phyloP scores from a whole-genome alignment of 2,113 vertebrate genomes.

The Ondatra zibethicus region DNA sequence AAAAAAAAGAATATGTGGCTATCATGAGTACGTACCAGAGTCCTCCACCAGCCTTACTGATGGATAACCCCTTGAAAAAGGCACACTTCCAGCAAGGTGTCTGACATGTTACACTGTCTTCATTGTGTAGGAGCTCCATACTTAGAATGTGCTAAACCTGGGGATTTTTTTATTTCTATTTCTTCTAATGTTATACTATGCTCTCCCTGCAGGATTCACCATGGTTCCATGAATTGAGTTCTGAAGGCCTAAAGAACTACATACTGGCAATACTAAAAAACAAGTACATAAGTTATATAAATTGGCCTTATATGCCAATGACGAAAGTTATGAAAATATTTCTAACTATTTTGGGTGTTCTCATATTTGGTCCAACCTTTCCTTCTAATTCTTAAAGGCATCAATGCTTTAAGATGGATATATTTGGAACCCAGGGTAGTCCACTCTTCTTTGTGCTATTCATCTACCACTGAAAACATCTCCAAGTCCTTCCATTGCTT shows the following conservation, averaged over 20 bases:
- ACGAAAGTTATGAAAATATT: background rate
- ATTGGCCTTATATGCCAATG: background rate
- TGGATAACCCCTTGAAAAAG: background rate
- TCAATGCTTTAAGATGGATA: background rate
- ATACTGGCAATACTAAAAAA: background rate
- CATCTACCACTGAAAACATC: background rate
- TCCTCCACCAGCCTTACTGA: background rate
- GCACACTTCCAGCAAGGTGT: background rate
- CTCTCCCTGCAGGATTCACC: background rate
- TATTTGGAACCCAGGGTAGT: background rate
- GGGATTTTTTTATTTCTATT: background rate
- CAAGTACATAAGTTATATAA: background rate
- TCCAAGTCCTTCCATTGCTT: background rate
- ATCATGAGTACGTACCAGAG: background rate
- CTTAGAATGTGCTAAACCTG: background rate
- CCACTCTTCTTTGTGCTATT: background rate
- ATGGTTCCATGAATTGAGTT: background rate
- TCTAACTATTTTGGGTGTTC: background rate
- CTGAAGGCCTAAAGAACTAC: slow-evolving; percentile 1
- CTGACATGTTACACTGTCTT: background rate
- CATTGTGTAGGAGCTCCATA: background rate
- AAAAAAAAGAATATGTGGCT: background rate
- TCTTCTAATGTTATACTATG: background rate
- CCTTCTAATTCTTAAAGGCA: background rate
- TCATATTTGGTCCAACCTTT: background rate